Conservation (phyloP, 1,140 invertebrate species). For the Drosophila subpulchrella region DNA sequence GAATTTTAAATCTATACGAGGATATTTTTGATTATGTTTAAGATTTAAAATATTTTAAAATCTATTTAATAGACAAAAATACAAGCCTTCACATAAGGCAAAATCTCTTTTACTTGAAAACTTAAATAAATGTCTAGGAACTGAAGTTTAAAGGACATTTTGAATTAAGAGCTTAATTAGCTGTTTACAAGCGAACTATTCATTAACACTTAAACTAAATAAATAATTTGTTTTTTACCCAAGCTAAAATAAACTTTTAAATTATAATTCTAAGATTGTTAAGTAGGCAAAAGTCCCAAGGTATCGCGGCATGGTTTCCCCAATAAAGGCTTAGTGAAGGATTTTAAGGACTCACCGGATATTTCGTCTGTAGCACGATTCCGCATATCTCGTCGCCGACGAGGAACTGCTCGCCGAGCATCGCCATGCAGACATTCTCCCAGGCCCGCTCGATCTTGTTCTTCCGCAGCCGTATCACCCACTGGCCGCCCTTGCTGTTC, state of each 20-base stretch:
- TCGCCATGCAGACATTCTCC: conserved; percentile 99
- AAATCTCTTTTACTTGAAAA: too few relatives aligned
- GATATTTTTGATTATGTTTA: background rate
- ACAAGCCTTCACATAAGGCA: too few relatives aligned
- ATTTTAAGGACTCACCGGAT: conserved; percentile 88
- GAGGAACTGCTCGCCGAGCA: conserved; percentile 99
- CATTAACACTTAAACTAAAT: too few relatives aligned
- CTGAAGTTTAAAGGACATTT: too few relatives aligned
- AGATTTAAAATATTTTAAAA: background rate
- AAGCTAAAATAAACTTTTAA: too few relatives aligned
- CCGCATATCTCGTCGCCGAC: conserved; percentile 99
- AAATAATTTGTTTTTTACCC: too few relatives aligned
- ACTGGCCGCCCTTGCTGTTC: conserved; percentile 98
- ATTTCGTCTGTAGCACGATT: conserved; percentile 97
- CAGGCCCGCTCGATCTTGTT: conserved; percentile 97
- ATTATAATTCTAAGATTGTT: too few relatives aligned
- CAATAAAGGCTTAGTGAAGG: background rate
- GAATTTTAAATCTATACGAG: background rate
- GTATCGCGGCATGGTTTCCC: conserved; percentile 34
- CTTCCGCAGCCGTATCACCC: conserved; percentile 97
- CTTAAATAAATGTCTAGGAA: too few relatives aligned
- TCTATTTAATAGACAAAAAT: too few relatives aligned
- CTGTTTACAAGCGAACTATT: too few relatives aligned
- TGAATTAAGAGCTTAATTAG: too few relatives aligned
- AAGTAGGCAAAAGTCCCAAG: background rate